Evolutionary conservation across 1,140 invertebrate genomes (phyloP).

Genomic region (Homalodisca vitripennis): DNA sequence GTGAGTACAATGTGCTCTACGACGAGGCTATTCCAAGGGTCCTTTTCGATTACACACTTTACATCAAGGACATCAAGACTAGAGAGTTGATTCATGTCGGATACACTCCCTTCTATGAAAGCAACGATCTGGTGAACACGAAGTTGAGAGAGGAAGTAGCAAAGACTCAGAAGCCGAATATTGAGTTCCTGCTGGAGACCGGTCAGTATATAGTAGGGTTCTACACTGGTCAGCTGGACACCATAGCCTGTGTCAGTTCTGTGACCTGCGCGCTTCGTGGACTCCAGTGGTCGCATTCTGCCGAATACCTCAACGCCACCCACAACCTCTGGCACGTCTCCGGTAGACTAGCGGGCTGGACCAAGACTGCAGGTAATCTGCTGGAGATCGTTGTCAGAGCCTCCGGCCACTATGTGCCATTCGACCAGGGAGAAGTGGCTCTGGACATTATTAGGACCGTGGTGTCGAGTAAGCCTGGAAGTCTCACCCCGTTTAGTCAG

Average conservation of each 20-base stretch:
- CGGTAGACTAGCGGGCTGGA: constrained; percentile 46
- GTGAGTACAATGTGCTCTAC: neutral
- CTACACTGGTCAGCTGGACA: neutral
- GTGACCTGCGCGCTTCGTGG: constrained; percentile 32
- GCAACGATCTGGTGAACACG: neutral
- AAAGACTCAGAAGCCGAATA: constrained; percentile 72
- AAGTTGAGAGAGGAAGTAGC: neutral
- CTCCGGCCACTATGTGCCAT: constrained; percentile 82
- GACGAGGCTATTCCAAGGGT: neutral
- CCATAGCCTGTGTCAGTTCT: neutral
- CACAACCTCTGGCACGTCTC: constrained; percentile 50
- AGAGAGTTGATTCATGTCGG: neutral
- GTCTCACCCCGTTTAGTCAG: too few species aligned
- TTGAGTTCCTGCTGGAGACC: constrained; percentile 94
- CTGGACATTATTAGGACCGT: too few species aligned
- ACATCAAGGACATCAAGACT: neutral
- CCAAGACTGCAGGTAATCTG: constrained; percentile 53
- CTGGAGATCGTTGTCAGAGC: constrained; percentile 77
- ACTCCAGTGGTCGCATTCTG: constrained; percentile 48
- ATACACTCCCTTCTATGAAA: neutral
- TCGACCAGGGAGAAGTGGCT: too few species aligned
- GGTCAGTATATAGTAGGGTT: constrained; percentile 69
- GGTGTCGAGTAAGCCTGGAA: too few species aligned
- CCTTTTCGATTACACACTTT: neutral
- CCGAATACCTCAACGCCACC: constrained; percentile 46